phyloP scores from a whole-genome alignment of 2,888 invertebrate genomes.

The Lithosia quadra region DNA sequence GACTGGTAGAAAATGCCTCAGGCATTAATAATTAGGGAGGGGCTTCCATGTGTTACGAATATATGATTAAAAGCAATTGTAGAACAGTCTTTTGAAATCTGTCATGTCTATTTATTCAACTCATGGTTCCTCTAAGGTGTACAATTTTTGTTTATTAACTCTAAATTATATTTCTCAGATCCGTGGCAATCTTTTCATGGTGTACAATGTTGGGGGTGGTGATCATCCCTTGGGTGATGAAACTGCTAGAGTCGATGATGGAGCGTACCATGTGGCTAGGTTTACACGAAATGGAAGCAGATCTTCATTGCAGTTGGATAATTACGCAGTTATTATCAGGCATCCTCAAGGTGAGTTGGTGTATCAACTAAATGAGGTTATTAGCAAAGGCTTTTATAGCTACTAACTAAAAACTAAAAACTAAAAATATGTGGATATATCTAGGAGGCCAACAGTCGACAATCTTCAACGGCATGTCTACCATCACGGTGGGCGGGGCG shows the following conservation, averaged over 20 bases:
- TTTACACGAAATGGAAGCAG: constrained; percentile 96
- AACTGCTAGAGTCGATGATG: constrained; percentile 96
- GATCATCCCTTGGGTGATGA: constrained; percentile 96
- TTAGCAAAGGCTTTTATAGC: no score
- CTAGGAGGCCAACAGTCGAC: constrained; percentile 94
- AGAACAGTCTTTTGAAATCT: no score
- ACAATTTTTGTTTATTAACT: background rate
- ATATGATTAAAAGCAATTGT: no score
- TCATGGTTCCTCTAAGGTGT: no score
- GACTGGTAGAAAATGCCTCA: no score
- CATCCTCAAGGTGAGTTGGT: constrained; percentile 92
- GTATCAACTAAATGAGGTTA: no score
- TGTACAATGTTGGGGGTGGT: constrained; percentile 97
- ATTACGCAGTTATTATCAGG: constrained; percentile 94
- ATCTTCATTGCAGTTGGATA: constrained; percentile 96
- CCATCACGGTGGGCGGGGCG: constrained; percentile 94
- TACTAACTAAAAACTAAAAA: no score
- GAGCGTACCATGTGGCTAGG: constrained; percentile 96
- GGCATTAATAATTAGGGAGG: no score
- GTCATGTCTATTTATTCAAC: no score
- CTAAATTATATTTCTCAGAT: constrained; percentile 87
- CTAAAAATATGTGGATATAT: constrained; percentile 30
- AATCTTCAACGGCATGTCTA: constrained; percentile 97
- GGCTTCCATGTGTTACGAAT: no score
- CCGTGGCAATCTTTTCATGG: constrained; percentile 96